Base-by-base conservation (phyloP, 2,797 vertebrate genomes). In the Gymnopithys bicolor region DNA sequence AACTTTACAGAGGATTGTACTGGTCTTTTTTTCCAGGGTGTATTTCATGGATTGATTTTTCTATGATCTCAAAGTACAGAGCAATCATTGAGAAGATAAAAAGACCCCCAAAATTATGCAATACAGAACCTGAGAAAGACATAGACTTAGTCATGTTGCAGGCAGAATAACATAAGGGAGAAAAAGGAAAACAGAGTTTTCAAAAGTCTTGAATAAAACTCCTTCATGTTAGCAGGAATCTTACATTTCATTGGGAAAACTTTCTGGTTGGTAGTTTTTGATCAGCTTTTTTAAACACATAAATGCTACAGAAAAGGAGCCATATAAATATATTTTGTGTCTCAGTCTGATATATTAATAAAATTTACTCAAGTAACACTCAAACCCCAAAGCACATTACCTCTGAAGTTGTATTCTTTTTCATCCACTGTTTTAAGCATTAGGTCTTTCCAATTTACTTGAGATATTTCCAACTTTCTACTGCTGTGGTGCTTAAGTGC, bases 401-500 rank as follows among this genome's bases (percentile, higher is more conserved):
- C 8, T 39, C 67, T 75, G 27, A 91, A 83, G 60, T 14, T 66
- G 28, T 21, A 45, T 75, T 79, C 25, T 79, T 87, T 93, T 62
- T 53, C 15, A 51, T 66, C 4, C 3, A 4, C 27, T 43, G 5
- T 78, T 59, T 84, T 56, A 77, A 84, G 13, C 6, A 13, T 71
- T 46, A 55, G 19, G 13, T 90, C n/a, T 33, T 82, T 79, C 33
- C 79, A 82, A 79, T 73, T 79, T 60, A 69, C 58, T 49, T 84
- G 63, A 79, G 32, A 5, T 93, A 48, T 84, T 84, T 92, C 66
- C 67, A 73, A 89, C 39, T 15, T 62, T 70, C 48, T 82, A 59
- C 70, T 4, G 28, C 62, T 76, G 56, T 73, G 84, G 49, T 56
- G 48, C 68, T 58, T 66, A 85, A 79, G 30, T 82, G 52, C 48